Evolutionary conservation across 1,140 invertebrate species (phyloP), one percentile per base, ranked within the genome.

Genomic region (Pinna nobilis): DNA sequence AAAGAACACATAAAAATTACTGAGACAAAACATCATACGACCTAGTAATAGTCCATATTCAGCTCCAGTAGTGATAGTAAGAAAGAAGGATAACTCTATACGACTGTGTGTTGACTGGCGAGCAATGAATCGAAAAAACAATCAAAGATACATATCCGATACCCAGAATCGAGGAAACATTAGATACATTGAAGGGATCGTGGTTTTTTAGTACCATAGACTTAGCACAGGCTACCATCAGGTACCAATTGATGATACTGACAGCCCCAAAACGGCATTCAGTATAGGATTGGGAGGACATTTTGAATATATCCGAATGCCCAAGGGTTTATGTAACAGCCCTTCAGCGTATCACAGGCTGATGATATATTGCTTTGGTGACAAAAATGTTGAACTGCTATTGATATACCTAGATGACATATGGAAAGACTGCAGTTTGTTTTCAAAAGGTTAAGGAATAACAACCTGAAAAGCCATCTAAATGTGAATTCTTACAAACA

Each of bases 231-330:
- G 63, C 28, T 65, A 49, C 32, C 63, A 65, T 33, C 47, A 65
- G 61, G 50, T 65, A 18, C 23, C 61, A 32, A 65, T 65, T 39
- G 30, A 41, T 30, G 41, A 23, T 50, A n/a, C 13, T 25, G 41
- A 85, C 50, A 79, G 72, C 6, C 66, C 87, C 49, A 86, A 88
- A 60, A 90, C 90, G 5, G 74, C 77, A 7, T 77, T 81, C 37
- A n/a, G n/a, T n/a, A 33, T 32, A 0, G 72, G 74, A 18, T 63
- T 44, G 13, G 30, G 59, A 6, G 70, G 71, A 4, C 47, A 79
- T 15, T 81, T 73, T 61, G 69, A 82, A 53, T 73, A 70, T 28
- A 70, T 25, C 33, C 32, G 55, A 33, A 75, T 82, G 75, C 71
- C 82, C n/a, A 78, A 84, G 37, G 67, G 81, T n/a, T 70, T 86